Evolutionary conservation across 2,797 vertebrate species (phyloP), one percentile per base, ranked within the genome.

Genomic region (Cichlasoma orientale): DNA sequence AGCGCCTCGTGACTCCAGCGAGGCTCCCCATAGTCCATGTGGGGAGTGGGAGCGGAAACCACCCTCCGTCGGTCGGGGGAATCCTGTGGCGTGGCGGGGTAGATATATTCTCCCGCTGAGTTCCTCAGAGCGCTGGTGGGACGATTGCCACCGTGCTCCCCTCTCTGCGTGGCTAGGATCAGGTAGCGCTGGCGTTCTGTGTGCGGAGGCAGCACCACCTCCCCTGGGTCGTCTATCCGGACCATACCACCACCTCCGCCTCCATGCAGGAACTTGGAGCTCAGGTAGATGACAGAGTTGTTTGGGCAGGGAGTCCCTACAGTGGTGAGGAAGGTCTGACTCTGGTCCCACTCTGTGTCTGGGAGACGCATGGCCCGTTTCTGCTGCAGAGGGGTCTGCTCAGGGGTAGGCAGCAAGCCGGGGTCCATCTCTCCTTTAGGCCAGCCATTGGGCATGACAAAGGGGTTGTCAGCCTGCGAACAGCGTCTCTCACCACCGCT

Each of bases 371-470:
- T 81, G 41, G 95, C 92, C 21, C 97, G 95, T 74, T 99, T 99
- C 90, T 99, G 98, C 80, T 98, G 97, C 92, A 98, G 92, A 0
- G 98, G 98, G 0, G 98, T 99, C 93, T 98, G 98, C 94, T 99
- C 98, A 0, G 98, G 98, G 0, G 98, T 99, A 31, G 98, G 98
- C 80, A 98, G 95, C 66, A 94, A 27, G n/a, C 97, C 97, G 0
- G 97, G 95, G 86, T 98, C 97, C 91, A 98, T 94, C 57, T 97
- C 97, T 36, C 96, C 96, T 90, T 97, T 96, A 41, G 96, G 92
- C 98, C 98, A 99, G 56, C 97, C 97, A 4, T 98, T 97, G 91
- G 96, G 95, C 88, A 92, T 96, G 92, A 97, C 96, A 0, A 98
- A 95, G 77, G 97, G 89, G 11, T 96, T 96, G 61, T 98, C 97